Evolutionary conservation across 1,140 invertebrate genomes (phyloP).

Genomic region (Matsumurasca onukii): DNA sequence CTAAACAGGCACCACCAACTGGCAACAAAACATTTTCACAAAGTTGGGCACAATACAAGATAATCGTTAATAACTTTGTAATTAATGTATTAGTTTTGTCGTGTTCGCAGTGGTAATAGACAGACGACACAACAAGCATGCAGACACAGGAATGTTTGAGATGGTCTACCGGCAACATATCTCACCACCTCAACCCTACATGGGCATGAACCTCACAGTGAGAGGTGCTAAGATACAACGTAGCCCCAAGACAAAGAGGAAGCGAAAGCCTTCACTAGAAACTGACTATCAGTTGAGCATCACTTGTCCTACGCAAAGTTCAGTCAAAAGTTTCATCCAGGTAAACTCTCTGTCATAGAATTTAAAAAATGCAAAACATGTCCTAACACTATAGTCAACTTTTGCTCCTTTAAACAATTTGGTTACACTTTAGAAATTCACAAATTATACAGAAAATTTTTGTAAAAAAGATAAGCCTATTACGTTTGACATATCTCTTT

Average conservation of each 20-base stretch:
- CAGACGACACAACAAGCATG: conserved; percentile 69
- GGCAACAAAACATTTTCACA: no score
- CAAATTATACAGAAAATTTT: no score
- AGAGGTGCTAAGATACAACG: conserved; percentile 57
- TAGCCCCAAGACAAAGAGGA: conserved; percentile 29
- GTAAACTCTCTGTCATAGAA: conserved; percentile 11
- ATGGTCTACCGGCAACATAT: conserved; percentile 75
- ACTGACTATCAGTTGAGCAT: conserved; percentile 1
- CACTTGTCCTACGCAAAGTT: conserved; percentile 10
- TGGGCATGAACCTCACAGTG: conserved; percentile 73
- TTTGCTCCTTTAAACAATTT: no score
- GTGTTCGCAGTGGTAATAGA: conserved; percentile 79
- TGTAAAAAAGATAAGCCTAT: no score
- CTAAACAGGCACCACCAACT: no score
- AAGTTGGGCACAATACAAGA: no score
- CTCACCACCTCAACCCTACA: conserved; percentile 78
- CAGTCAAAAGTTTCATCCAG: conserved; percentile 30
- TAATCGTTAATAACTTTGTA: no score
- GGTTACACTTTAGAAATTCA: no score
- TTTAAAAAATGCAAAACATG: neutral
- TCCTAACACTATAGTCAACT: neutral
- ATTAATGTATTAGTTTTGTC: no score
- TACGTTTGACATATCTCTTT: no score
- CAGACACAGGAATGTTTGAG: conserved; percentile 85
- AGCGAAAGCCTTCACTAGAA: conserved; percentile 18